These are phyloP conservation scores for Coendou prehensilis DNA, from an alignment of 2,797 vertebrate species.

Conservation along the genomic window DNA sequence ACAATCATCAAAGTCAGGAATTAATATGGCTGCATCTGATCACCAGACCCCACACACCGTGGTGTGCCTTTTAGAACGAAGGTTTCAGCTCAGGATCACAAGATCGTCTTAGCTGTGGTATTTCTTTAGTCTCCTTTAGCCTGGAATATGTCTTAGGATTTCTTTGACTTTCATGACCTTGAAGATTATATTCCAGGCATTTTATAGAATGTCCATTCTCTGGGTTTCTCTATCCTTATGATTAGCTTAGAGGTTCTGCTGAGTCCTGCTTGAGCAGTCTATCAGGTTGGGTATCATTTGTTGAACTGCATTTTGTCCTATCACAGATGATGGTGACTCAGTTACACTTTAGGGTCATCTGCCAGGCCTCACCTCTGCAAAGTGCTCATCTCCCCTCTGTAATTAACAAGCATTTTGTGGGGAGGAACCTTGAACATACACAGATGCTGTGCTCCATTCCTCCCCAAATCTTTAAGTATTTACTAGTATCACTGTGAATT, in stretches of 20 bases:
- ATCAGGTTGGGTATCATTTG: neutral
- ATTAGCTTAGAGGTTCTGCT: neutral
- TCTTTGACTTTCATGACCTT: neutral
- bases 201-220: neutral
- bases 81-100: neutral
- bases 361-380: neutral
- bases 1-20: too few species aligned
- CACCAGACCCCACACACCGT: neutral
- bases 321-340: neutral
- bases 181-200: neutral
- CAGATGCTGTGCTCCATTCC: neutral
- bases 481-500: neutral
- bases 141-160: neutral
- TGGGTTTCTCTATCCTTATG: neutral
- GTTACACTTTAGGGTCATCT: too few species aligned
- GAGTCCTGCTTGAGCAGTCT: neutral
- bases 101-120: neutral
- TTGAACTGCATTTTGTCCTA: too few species aligned
- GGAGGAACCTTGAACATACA: neutral
- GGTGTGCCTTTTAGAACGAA: neutral
- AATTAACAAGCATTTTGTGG: neutral
- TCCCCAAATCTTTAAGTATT: neutral
- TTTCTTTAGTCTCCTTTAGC: neutral
- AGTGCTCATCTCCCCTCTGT: neutral
- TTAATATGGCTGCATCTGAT: fast-evolving